Conservation (phyloP, 2,113 vertebrate genomes). For the Budorcas taxicolor region DNA sequence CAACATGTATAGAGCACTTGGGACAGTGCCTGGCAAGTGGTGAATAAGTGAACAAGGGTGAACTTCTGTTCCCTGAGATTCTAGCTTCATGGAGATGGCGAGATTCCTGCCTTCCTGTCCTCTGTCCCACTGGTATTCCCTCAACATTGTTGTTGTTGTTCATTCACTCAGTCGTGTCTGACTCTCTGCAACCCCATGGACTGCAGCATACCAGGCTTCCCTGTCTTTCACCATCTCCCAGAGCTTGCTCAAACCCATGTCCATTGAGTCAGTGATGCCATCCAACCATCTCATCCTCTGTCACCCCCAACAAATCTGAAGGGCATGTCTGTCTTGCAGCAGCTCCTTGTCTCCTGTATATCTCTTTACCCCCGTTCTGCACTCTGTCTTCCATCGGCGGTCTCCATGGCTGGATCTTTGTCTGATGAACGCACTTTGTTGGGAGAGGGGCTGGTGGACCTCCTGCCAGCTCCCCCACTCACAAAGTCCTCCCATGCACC, state of each 20-base stretch:
- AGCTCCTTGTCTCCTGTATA: neutral
- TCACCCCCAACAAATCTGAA: neutral
- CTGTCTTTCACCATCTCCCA: neutral
- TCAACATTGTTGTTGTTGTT: neutral
- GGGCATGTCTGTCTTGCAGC: neutral
- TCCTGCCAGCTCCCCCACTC: accelerated
- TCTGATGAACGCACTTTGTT: neutral
- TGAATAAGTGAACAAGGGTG: too few relatives aligned
- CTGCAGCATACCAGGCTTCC: neutral
- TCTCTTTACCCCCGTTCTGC: neutral
- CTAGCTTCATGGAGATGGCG: accelerated
- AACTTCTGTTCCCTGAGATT: neutral
- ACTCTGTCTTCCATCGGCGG: neutral
- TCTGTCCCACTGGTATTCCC: too few relatives aligned
- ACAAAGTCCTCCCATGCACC: neutral
- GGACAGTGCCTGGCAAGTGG: neutral
- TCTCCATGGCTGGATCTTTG: neutral
- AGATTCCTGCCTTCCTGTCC: neutral
- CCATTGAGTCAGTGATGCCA: neutral
- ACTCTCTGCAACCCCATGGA: neutral
- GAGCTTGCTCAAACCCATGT: neutral
- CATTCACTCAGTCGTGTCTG: neutral
- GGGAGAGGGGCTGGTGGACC: accelerated
- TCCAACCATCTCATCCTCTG: neutral
- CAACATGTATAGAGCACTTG: neutral